Conservation (phyloP, 2,888 invertebrate genomes). For the Drosophila putrida region DNA sequence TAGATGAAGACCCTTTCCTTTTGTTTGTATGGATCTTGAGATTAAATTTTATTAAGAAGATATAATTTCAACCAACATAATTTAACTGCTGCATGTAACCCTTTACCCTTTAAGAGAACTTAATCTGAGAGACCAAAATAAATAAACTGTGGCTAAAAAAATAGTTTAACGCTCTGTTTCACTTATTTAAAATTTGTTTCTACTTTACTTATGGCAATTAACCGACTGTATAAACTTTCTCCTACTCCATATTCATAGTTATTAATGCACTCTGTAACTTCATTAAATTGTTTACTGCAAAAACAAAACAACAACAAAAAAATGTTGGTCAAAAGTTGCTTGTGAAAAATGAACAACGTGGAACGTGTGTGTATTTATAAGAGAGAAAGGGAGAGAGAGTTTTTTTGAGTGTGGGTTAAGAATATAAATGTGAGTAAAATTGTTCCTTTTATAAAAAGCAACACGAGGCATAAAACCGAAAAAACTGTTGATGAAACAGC, state of each 20-base stretch:
- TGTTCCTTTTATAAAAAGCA: slow-evolving; percentile 18
- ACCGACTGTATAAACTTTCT: background rate
- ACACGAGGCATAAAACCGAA: slow-evolving; percentile 47
- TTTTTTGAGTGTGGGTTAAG: slow-evolving; percentile 38
- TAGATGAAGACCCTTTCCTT: no score
- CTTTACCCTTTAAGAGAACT: no score
- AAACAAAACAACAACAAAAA: slow-evolving; percentile 6
- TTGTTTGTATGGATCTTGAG: no score
- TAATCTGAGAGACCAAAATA: no score
- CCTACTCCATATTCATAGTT: slow-evolving; percentile 8
- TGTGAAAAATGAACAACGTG: slow-evolving; percentile 53
- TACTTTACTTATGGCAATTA: background rate
- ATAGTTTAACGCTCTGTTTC: no score
- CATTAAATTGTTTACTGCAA: slow-evolving; percentile 54
- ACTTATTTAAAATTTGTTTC: no score
- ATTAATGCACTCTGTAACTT: slow-evolving; percentile 44
- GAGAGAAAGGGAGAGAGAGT: background rate
- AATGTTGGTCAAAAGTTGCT: slow-evolving; percentile 39
- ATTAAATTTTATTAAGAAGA: no score
- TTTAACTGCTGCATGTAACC: no score
- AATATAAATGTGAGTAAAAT: slow-evolving; percentile 67
- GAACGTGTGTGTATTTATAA: slow-evolving; percentile 7
- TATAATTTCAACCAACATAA: no score
- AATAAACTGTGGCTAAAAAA: no score
- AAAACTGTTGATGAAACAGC: slow-evolving; percentile 49